Percentiles rank a stretch among this genome's conserved stretches.
These are phyloP conservation scores for Circaetus gallicus DNA, from an alignment of 2,113 vertebrate species.

Conservation along the genomic window DNA sequence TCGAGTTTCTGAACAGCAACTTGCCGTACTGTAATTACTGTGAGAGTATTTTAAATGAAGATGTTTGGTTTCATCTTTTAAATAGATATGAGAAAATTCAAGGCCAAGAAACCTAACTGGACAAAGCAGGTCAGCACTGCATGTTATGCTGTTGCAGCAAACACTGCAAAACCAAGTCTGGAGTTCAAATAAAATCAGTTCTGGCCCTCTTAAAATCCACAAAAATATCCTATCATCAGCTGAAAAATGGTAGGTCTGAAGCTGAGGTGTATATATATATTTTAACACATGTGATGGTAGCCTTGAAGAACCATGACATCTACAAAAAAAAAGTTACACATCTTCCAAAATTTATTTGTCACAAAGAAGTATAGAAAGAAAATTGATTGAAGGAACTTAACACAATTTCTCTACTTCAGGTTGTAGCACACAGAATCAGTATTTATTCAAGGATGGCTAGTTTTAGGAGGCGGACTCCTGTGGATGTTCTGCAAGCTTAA, in stretches of 20 bases:
- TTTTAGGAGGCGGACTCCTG: neutral
- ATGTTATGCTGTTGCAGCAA: neutral
- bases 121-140: neutral
- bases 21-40: neutral
- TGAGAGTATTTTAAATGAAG: neutral
- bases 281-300: neutral
- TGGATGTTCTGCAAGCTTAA: neutral
- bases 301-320: neutral
- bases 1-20: neutral
- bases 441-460: neutral
- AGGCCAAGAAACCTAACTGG: neutral
- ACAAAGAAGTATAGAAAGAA: neutral
- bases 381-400: neutral
- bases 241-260: neutral
- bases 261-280: neutral
- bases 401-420: neutral
- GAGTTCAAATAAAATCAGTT: neutral
- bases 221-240: neutral
- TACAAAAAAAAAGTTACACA: neutral
- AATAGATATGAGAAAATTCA: neutral
- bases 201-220: neutral
- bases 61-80: neutral
- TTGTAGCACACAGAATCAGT: neutral
- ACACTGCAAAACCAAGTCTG: neutral
- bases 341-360: neutral